Base-by-base conservation (phyloP, 2,888 invertebrate species). In the Chrysotoxum bicinctum region DNA sequence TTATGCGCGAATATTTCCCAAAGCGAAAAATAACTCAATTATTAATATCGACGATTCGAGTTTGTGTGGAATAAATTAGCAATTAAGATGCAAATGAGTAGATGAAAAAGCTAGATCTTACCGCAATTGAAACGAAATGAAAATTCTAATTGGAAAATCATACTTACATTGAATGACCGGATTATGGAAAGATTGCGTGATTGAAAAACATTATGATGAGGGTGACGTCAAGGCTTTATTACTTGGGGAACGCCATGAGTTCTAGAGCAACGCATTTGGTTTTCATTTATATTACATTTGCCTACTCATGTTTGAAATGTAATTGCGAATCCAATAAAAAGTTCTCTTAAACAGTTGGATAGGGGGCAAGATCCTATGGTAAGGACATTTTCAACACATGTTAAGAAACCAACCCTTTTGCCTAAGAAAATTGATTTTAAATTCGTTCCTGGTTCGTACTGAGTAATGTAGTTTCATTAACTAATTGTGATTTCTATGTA, bases 51-150 rank as follows among this genome's bases (percentile, higher is more conserved):
- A 35, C 43, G 64, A 52, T 37, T 62, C 32, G 74, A 50, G 54
- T 45, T 74, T 62, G 52, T 50, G 69, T 16, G 66, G 83, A 79
- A 83, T 83, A 83, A 83, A 79, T 83, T 83, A 79, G 79, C 70
- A 84, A 79, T 84, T 79, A 79, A 75, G 83, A 84, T 84, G 79
- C 74, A 79, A 84, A 84, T 83, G 50, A 69, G 64, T 56, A 26
- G 60, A 35, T 56, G 64, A 62, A 54, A 74, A 69, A 35, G 74
- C 56, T 40, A 56, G 35, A 16, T 21, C 48, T 32, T 54, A 9
- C 26, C 19, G 62, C 50, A 56, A 70, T 58, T 45, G 69, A 70
- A 54, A 30, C 16, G 30, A 32, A 69, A 62, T 62, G 26, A 64
- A 64, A 64, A 43, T 64, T 30, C 64, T 32, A 30, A 48, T 64